Evolutionary conservation across 2,797 vertebrate genomes (phyloP).

Genomic region (Bovichtus variegatus): DNA sequence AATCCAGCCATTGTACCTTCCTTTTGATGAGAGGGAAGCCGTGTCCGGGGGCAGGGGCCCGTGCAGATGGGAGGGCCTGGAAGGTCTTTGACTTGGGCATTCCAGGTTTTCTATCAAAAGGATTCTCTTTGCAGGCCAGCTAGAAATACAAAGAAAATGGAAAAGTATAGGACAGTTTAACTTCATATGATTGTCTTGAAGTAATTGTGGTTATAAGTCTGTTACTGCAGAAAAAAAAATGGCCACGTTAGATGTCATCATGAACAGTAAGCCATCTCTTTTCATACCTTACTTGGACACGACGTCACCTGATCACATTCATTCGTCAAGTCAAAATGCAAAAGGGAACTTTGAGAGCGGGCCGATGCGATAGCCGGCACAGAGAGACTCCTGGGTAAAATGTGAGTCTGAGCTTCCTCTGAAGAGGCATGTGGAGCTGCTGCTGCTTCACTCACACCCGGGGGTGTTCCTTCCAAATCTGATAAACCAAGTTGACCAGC

Average conservation of each 20-base stretch:
- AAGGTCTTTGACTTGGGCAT: conserved; percentile 78
- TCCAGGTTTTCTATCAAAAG: conserved; percentile 83
- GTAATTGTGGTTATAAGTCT: not conserved
- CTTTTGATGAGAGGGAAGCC: conserved; percentile 95
- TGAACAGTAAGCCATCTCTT: not conserved
- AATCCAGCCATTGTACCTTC: conserved; percentile 83
- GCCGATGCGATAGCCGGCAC: conserved; percentile 84
- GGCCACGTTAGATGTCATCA: not conserved
- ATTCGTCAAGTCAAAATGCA: conserved; percentile 43
- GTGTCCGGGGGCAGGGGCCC: conserved; percentile 87
- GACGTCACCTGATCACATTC: conserved; percentile 60
- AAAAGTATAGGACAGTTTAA: not conserved
- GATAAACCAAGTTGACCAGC: not conserved
- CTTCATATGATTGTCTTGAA: not conserved
- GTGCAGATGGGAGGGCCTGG: conserved; percentile 81
- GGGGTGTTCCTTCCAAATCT: not conserved
- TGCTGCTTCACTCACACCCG: conserved; percentile 1
- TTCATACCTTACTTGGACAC: conserved; percentile 74
- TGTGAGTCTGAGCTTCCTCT: conserved; percentile 46
- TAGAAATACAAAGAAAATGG: conserved; percentile 39
- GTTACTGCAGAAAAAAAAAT: not conserved
- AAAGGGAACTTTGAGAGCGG: conserved; percentile 35
- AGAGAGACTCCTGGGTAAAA: conserved; percentile 90
- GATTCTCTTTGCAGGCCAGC: conserved; percentile 88
- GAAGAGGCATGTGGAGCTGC: not conserved